Base-by-base conservation (phyloP, 2,113 vertebrate species). In the Cryptomyrus ogoouensis region DNA sequence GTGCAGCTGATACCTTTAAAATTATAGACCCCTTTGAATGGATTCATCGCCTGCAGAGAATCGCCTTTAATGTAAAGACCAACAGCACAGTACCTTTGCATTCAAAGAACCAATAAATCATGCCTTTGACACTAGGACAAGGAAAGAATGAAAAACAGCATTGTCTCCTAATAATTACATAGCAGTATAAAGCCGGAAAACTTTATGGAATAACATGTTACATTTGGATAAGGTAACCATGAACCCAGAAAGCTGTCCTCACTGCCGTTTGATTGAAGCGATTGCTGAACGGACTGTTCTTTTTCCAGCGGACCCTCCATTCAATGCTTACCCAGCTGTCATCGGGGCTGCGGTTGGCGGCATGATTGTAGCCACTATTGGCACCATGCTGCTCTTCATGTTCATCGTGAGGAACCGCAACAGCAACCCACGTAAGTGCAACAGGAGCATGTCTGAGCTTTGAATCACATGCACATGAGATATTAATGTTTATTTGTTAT, bases 301-400 rank as follows among this genome's bases (percentile, higher is more conserved):
- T 95, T 91, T 96, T 96, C 90, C 93, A 97, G 97, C 93, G 86
- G 96, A 97, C 24, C 96, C 97, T 8, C 93, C 94, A 31, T 94
- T 94, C 92, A 97, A 94, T 1, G 85, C 95, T 50, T 96, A 95
- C 87, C 96, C 97, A 0, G 97, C 96, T 2, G 96, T 97, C 92
- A 94, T 98, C 1, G 97, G 96, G 17, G 96, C 97, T 35, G 96
- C 95, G 0, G 94, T 96, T 0, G 94, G 96, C 2, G 97, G 97
- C 80, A 97, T 97, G 96, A 93, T 97, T 66, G 91, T 97, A 85
- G 97, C 97, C 0, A 93, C 93, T 0, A 92, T 96, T 5, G 89
- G 90, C 46, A 97, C 96, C 0, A 88, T 94, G 10, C 93, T 97
- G 92, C 94, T 96, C 83, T 96, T 97, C 87, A 91, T 97, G 52